Conservation (phyloP, 2,113 vertebrate species). For the Cephalopterus ornatus region DNA sequence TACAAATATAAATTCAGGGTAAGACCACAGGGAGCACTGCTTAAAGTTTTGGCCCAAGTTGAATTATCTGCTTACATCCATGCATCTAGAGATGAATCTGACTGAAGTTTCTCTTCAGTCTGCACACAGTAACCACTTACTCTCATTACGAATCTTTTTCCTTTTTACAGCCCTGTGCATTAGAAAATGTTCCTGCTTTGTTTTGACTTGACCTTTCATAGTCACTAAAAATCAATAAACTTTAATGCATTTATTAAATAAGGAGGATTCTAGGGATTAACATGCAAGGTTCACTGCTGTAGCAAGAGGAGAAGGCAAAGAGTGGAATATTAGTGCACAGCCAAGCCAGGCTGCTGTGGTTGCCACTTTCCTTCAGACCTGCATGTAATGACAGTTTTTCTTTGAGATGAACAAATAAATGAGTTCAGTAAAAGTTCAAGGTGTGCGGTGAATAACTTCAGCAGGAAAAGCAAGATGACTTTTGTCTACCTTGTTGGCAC, state of each 20-base stretch:
- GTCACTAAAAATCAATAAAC: constrained; percentile 42
- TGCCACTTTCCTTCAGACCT: not conserved
- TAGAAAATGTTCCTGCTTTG: constrained; percentile 20
- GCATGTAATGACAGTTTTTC: not conserved
- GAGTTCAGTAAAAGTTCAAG: not conserved
- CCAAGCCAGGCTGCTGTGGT: not conserved
- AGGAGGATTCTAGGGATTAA: constrained; percentile 20
- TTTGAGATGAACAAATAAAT: not conserved
- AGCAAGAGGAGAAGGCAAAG: not conserved
- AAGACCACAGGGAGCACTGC: not conserved
- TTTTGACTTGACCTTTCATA: constrained; percentile 54
- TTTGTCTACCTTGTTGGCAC: not conserved
- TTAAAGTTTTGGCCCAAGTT: not conserved
- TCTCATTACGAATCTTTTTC: not conserved
- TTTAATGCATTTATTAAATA: constrained; percentile 62
- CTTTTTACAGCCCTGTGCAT: not conserved
- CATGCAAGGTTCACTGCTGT: not conserved
- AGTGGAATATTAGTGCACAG: not conserved
- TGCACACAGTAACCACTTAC: not conserved
- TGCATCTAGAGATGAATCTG: not conserved
- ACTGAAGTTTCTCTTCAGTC: not conserved
- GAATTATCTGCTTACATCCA: not conserved
- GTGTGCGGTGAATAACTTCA: not conserved
- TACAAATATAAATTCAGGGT: not conserved
- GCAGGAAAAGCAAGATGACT: not conserved